Base-by-base conservation (phyloP, 1,140 invertebrate species). In the Bemisia tabaci region DNA sequence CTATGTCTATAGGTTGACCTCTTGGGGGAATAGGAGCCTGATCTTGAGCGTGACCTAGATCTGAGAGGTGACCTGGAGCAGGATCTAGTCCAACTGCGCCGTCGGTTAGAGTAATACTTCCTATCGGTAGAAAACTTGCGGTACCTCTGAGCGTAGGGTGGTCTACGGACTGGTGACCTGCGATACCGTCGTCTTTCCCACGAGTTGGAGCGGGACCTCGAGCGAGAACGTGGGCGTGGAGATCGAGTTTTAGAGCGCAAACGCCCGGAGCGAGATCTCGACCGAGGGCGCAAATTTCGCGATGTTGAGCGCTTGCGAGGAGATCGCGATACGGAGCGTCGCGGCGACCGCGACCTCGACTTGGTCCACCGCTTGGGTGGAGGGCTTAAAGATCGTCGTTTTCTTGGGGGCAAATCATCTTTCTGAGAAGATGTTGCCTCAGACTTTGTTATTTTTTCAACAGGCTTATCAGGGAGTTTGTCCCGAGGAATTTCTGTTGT, bases 261-360 rank as follows among this genome's bases (percentile, higher is more conserved):
- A 63, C 63, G 62, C 24, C 61, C 5, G 33, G 33, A 48, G 5
- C 33, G 60, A 2, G 66, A 67, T n/a, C 66, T 62, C 22, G 63
- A 67, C 22, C 66, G 62, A 0, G 60, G 65, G 48, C 63, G 62
- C 12, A 66, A 66, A 26, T 66, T 66, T 25, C 60, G 65, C 17
- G 65, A 66, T 58, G 62, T 66, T 26, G 65, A 66, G 27, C n/a
- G n/a, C n/a, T n/a, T n/a, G n/a, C n/a, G n/a, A n/a, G n/a, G n/a
- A n/a, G n/a, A n/a, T n/a, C n/a, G n/a, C n/a, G n/a, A n/a, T n/a
- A n/a, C n/a, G n/a, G n/a, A n/a, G n/a, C 65, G 60, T 26, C 60
- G 62, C 11, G 65, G 65, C 26, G 65, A 66, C 65, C 65, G 65
- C 1, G 65, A 66, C n/a, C 65, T 62, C 1, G 65, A 66, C 11